These are phyloP conservation scores for human DNA, from an alignment of 2,113 vertebrate genomes.

Conservation along the genomic window DNA sequence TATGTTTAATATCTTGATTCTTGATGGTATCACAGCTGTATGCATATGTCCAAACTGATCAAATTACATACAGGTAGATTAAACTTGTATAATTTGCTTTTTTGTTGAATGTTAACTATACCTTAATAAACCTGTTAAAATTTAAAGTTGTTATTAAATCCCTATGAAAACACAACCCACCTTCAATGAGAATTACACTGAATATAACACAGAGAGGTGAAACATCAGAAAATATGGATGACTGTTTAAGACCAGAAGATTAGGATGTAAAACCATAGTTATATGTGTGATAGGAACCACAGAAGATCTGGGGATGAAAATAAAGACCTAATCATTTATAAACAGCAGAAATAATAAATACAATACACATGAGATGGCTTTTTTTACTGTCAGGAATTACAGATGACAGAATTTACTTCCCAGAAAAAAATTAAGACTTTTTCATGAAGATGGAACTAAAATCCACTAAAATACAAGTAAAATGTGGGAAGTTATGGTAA, in stretches of 20 bases:
- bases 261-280: not conserved
- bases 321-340: not conserved
- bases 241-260: not conserved
- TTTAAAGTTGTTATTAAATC: not conserved
- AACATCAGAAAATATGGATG: not conserved
- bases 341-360: not conserved
- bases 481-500: not conserved
- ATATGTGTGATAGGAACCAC: not conserved
- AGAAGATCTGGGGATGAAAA: not conserved
- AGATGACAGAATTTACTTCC: too few relatives aligned
- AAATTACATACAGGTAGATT: not conserved
- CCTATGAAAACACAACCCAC: not conserved
- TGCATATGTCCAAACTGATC: too few relatives aligned
- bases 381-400: too few relatives aligned
- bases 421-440: too few relatives aligned
- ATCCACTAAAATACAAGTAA: not conserved
- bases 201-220: not conserved
- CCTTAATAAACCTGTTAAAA: not conserved
- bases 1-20: not conserved
- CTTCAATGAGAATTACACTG: not conserved
- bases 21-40: not conserved
- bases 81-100: not conserved
- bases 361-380: not conserved
- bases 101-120: not conserved
- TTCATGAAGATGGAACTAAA: not conserved